Conservation (phyloP, 2,113 vertebrate species). For the Todiramphus saurophagus region DNA sequence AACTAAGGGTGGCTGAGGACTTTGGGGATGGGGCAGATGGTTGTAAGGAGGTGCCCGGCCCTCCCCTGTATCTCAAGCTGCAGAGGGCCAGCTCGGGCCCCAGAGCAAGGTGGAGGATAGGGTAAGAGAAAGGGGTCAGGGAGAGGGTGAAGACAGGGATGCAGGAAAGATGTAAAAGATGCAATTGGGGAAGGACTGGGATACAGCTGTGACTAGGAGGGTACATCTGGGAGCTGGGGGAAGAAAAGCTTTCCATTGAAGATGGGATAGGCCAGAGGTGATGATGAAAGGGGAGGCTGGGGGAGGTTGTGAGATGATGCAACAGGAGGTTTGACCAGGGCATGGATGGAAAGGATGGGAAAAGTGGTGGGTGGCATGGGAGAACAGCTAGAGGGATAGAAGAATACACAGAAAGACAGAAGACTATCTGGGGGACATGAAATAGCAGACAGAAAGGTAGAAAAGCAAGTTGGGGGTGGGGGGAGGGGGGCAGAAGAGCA, state of each 20-base stretch:
- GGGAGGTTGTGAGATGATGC: conserved; percentile 20
- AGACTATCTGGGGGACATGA: not conserved
- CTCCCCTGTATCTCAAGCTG: not conserved
- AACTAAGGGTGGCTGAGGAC: not conserved
- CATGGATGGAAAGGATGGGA: not conserved
- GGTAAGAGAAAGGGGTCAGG: not conserved
- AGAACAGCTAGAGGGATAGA: not conserved
- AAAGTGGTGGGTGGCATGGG: not conserved
- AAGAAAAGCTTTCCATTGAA: not conserved
- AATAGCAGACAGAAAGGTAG: not conserved
- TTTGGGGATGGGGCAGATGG: not conserved
- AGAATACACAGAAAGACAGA: not conserved
- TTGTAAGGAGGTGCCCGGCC: not conserved
- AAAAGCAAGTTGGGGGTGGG: not conserved
- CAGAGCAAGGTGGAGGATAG: not conserved
- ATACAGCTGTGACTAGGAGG: not conserved
- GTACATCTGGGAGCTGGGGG: not conserved
- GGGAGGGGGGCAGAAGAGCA: not conserved
- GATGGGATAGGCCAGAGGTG: not conserved
- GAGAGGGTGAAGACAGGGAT: not conserved
- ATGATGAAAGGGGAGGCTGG: not conserved
- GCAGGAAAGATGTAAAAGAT: not conserved
- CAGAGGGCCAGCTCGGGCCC: rapidly evolving
- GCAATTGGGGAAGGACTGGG: not conserved
- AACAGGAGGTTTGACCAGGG: conserved; percentile 1